Conservation (phyloP, 2,113 vertebrate genomes). For the Sardina pilchardus region DNA sequence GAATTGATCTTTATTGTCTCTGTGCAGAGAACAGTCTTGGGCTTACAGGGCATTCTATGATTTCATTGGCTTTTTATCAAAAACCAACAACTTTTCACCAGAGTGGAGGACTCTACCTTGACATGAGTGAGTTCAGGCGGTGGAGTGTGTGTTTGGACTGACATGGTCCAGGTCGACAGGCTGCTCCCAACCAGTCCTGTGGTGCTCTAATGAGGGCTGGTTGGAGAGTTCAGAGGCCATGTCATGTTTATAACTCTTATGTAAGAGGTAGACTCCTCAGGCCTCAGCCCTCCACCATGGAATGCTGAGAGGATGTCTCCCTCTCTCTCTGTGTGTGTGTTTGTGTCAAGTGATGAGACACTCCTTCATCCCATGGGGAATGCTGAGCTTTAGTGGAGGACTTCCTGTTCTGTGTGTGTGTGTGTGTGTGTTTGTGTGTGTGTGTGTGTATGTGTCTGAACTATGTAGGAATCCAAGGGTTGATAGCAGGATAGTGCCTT, state of each 20-base stretch:
- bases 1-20: too few relatives aligned
- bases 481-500: neutral
- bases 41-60: too few relatives aligned
- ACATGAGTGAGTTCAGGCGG: neutral
- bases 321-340: neutral
- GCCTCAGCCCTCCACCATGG: neutral
- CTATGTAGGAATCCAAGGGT: too few relatives aligned
- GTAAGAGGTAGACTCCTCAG: neutral
- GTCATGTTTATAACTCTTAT: conserved; percentile 3
- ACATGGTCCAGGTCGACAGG: neutral
- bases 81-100: neutral
- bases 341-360: neutral
- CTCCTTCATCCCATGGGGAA: neutral
- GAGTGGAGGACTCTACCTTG: neutral
- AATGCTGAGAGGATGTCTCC: neutral
- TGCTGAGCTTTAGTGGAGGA: neutral
- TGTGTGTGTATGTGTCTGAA: neutral
- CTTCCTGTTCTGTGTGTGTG: neutral
- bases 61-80: neutral
- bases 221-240: conserved; percentile 4
- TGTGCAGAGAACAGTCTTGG: too few relatives aligned
- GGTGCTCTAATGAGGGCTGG: neutral
- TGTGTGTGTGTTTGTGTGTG: neutral
- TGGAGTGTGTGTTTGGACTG: neutral
- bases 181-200: neutral